A percentile compares a stretch with the other conserved stretches of the same genome.
phyloP scores from a whole-genome alignment of 2,113 vertebrate species.

The Chaetops frenatus region DNA sequence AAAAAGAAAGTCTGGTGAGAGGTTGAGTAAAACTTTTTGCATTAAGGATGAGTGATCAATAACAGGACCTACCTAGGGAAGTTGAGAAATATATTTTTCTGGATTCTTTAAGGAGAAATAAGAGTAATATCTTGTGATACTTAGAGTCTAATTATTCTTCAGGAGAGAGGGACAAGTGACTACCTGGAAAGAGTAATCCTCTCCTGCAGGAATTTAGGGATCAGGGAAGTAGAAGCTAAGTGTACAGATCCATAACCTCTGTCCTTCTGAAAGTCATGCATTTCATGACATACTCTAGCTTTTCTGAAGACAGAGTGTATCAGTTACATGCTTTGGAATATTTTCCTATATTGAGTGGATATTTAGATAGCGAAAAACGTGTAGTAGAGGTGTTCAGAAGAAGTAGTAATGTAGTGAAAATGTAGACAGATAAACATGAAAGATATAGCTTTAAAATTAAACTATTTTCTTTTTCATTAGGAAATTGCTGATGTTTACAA shows the following conservation, averaged over 20 bases:
- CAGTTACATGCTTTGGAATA: neutral
- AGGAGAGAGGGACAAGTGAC: neutral
- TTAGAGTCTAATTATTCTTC: neutral
- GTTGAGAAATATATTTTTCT: neutral
- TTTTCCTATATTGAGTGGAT: neutral
- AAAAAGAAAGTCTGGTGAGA: neutral
- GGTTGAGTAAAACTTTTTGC: neutral
- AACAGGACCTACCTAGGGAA: neutral
- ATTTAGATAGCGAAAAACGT: neutral
- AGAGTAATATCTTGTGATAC: neutral
- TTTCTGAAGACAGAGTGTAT: neutral
- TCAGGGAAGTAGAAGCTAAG: neutral
- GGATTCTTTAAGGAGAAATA: neutral
- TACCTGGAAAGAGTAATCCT: neutral
- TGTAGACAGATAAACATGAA: neutral
- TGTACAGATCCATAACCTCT: neutral
- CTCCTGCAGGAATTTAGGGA: neutral
- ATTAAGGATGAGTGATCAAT: neutral
- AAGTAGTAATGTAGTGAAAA: neutral
- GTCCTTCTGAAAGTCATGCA: neutral
- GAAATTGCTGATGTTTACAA: neutral
- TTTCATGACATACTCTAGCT: neutral
- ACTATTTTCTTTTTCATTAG: neutral
- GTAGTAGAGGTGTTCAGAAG: neutral
- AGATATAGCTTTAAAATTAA: neutral